phyloP scores from a whole-genome alignment of 35 echinoderm and acorn worm species.

The Ophioderma brevispina region DNA sequence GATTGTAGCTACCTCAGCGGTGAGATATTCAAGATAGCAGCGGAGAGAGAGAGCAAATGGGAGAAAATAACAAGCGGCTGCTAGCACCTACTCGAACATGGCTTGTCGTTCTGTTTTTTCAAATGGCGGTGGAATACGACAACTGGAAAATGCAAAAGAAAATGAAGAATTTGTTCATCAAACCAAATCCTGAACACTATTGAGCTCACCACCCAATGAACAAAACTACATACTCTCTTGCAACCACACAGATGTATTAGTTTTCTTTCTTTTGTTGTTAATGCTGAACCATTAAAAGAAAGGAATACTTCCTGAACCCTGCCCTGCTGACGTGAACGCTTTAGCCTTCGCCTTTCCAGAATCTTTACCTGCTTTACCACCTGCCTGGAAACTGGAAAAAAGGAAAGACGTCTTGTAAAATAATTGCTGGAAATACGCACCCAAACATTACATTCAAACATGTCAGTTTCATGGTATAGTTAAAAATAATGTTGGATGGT shows the following conservation, averaged over 20 bases:
- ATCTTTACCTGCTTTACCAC: conserved; percentile 99
- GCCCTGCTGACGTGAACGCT: conserved; percentile 92
- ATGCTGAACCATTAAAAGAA: too few relatives aligned
- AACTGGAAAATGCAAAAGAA: conserved; percentile 91
- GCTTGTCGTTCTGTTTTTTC: conserved; percentile 99
- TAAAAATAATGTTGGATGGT: conserved; percentile 54
- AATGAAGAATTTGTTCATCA: too few relatives aligned
- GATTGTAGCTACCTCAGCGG: conserved; percentile 86
- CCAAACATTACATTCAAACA: conserved; percentile 6
- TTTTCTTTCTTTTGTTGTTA: too few relatives aligned
- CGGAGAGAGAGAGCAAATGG: too few relatives aligned
- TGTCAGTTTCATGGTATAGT: too few relatives aligned
- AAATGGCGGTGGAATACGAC: conserved; percentile 99
- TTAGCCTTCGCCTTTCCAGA: conserved; percentile 99
- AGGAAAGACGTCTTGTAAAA: background rate
- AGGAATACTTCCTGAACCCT: conserved; percentile 79
- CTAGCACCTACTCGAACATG: conserved; percentile 99
- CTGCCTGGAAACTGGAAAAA: conserved; percentile 76
- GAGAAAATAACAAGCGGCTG: conserved; percentile 97
- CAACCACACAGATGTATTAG: too few relatives aligned
- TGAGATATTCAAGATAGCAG: conserved; percentile 99
- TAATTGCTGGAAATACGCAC: background rate
- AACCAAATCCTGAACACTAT: too few relatives aligned
- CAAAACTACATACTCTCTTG: too few relatives aligned
- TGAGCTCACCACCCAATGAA: too few relatives aligned